Conservation (phyloP, 2,888 invertebrate genomes). For the Melanostoma mellinum region DNA sequence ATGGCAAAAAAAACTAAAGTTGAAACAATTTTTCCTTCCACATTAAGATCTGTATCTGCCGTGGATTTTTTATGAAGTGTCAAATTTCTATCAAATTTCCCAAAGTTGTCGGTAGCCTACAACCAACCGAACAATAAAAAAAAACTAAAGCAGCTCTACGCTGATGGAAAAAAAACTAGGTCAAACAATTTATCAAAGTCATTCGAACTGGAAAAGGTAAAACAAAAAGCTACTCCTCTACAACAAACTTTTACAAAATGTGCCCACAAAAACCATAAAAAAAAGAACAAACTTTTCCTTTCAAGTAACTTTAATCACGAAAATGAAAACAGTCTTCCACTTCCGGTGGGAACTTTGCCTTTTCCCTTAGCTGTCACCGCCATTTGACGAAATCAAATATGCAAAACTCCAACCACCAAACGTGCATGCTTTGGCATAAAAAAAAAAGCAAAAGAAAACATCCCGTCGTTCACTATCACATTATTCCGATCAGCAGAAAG, state of each 20-base stretch:
- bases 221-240: slow-evolving; percentile 11
- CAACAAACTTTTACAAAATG: slow-evolving; percentile 13
- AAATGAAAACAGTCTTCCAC: background rate
- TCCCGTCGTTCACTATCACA: background rate
- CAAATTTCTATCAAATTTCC: slow-evolving; percentile 28
- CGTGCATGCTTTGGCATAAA: slow-evolving; percentile 47
- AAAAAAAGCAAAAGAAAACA: slow-evolving; percentile 8
- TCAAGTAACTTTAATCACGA: slow-evolving; percentile 12
- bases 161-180: slow-evolving; percentile 18
- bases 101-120: background rate
- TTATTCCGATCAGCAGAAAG: slow-evolving; percentile 2
- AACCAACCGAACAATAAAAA: slow-evolving; percentile 3
- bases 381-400: slow-evolving; percentile 34
- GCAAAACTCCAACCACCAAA: slow-evolving; percentile 37
- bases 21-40: background rate
- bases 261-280: slow-evolving; percentile 2
- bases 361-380: background rate
- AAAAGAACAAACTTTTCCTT: slow-evolving; percentile 17
- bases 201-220: slow-evolving; percentile 21
- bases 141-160: too few species aligned
- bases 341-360: slow-evolving; percentile 7
- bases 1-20: slow-evolving; percentile 5
- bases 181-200: slow-evolving; percentile 28
- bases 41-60: slow-evolving; percentile 21
- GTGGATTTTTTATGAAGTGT: slow-evolving; percentile 15